Percentiles rank a stretch among this genome's conserved stretches.
Evolutionary conservation across 2,888 invertebrate genomes (phyloP).

Genomic region (Phrixothrix hirtus): DNA sequence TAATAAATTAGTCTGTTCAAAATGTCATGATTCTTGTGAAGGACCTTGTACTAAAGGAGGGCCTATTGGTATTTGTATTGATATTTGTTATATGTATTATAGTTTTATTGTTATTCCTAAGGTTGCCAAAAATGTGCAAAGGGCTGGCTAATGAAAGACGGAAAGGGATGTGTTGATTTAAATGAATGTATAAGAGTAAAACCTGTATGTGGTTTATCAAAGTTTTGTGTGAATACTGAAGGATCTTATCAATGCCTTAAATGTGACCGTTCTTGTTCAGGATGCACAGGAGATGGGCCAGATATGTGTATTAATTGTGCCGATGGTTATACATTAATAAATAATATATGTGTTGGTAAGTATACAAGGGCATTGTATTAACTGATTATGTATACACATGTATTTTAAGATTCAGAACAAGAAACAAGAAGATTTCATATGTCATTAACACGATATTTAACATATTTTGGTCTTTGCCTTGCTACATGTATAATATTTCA

Average conservation of each 20-base stretch:
- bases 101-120: conserved; percentile 33
- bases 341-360: conserved; percentile 77
- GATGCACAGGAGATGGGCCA: conserved; percentile 87
- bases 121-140: conserved; percentile 66
- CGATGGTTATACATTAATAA: conserved; percentile 69
- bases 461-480: conserved; percentile 81
- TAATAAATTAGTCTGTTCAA: conserved; percentile 72
- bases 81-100: conserved; percentile 35
- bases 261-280: conserved; percentile 83
- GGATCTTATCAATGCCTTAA: conserved; percentile 80
- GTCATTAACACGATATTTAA: conserved; percentile 73
- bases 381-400: neutral
- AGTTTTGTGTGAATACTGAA: conserved; percentile 88
- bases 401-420: conserved; percentile 54
- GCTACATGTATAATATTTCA: conserved; percentile 87
- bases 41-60: conserved; percentile 76
- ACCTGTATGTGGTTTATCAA: conserved; percentile 62
- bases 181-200: conserved; percentile 75
- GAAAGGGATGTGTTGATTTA: conserved; percentile 80
- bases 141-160: conserved; percentile 76
- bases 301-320: conserved; percentile 88
- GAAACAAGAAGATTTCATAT: conserved; percentile 62
- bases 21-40: conserved; percentile 80
- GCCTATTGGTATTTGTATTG: conserved; percentile 59
- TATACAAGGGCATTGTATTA: conserved; percentile 27